Percentiles rank a stretch among this genome's conserved stretches.
phyloP scores from a whole-genome alignment of 2,113 vertebrate species.

The Coreoperca whiteheadi region DNA sequence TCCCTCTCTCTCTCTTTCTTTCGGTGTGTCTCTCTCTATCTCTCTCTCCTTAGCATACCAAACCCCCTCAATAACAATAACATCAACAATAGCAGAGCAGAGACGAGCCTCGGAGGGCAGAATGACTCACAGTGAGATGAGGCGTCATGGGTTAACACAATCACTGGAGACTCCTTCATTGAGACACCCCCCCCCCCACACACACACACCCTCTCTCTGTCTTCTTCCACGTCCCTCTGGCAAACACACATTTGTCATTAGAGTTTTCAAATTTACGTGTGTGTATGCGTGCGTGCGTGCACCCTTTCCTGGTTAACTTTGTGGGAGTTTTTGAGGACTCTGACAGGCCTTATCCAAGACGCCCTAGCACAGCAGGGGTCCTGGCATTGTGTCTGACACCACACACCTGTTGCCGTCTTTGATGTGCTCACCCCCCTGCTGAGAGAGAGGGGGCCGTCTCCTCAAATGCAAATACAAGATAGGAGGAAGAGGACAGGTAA shows the following conservation, averaged over 20 bases:
- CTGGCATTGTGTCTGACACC: constrained; percentile 80
- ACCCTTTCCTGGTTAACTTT: constrained; percentile 67
- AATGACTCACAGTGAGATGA: constrained; percentile 69
- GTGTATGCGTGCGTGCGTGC: not conserved
- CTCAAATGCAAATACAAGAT: constrained; percentile 76
- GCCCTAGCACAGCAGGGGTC: constrained; percentile 65
- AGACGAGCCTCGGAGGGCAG: constrained; percentile 64
- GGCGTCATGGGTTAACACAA: constrained; percentile 74
- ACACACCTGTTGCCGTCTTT: constrained; percentile 82
- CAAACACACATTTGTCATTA: constrained; percentile 51
- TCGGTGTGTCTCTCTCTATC: not conserved
- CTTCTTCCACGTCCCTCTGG: constrained; percentile 44
- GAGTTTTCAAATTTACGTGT: constrained; percentile 46
- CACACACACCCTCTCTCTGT: not conserved
- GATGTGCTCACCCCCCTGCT: constrained; percentile 72
- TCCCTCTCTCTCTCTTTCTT: not conserved
- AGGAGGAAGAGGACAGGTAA: constrained; percentile 69
- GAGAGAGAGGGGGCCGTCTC: constrained; percentile 67
- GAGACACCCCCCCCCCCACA: constrained; percentile 4
- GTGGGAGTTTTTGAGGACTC: constrained; percentile 71
- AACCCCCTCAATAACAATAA: constrained; percentile 71
- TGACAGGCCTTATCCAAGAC: constrained; percentile 75
- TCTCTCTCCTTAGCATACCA: constrained; percentile 53
- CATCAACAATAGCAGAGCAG: constrained; percentile 65
- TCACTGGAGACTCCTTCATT: constrained; percentile 66